Evolutionary conservation across 2,888 invertebrate species (phyloP).

Genomic region (Adineta ricciae): DNA sequence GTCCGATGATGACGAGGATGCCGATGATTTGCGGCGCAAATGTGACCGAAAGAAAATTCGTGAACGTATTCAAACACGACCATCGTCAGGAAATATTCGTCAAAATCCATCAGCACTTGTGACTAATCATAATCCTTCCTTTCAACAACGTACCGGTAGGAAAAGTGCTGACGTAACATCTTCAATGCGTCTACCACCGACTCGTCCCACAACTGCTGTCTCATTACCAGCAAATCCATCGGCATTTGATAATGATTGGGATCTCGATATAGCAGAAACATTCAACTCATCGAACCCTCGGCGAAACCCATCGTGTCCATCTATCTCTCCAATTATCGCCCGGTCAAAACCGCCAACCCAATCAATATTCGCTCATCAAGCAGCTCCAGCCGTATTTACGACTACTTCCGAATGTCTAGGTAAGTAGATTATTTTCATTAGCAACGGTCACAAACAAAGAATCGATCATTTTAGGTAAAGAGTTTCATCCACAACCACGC

Average conservation of each 20-base stretch:
- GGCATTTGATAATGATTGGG: not conserved
- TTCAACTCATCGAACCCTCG: not conserved
- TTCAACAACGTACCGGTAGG: not conserved
- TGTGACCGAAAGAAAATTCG: not conserved
- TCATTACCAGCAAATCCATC: not conserved
- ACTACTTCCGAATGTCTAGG: not conserved
- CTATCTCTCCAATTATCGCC: not conserved
- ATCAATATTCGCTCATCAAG: not conserved
- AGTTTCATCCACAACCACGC: not conserved
- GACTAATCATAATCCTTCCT: not conserved
- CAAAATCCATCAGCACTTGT: not conserved
- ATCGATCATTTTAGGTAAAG: not conserved
- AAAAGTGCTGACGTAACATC: not conserved
- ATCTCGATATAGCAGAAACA: not conserved
- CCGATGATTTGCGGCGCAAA: not conserved
- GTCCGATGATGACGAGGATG: not conserved
- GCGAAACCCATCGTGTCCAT: conserved; percentile 3
- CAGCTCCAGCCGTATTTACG: not conserved
- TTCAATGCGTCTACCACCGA: not conserved
- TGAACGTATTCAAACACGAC: not conserved
- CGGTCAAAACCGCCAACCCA: not conserved
- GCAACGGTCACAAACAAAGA: too few species aligned
- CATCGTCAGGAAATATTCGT: not conserved
- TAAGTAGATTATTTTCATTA: too few species aligned
- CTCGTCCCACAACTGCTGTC: not conserved